Base-by-base conservation (phyloP, 2,888 invertebrate genomes). In the Allolobophora icterica region DNA sequence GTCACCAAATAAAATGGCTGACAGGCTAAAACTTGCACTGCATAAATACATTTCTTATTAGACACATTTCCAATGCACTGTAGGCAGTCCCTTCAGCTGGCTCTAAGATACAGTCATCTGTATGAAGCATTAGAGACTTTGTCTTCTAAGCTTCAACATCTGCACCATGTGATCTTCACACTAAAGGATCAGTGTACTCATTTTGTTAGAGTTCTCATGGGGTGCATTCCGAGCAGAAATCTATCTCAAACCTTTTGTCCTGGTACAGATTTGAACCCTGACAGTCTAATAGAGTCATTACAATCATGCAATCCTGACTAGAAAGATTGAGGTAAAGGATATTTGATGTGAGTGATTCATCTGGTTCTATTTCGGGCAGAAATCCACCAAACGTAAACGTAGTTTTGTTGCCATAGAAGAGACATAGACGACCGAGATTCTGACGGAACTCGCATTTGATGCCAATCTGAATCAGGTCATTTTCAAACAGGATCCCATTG, bases 401-500 rank as follows among this genome's bases (percentile, higher is more conserved):
- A 8, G 91, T 91, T 89, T 99, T 99, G 96, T 99, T 99, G 92
- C 99, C 99, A 96, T 99, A 99, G 95, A 99, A 99, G 92, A 99
- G 96, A 83, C 98, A 98, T 94, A 99, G 96, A 91, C 99, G 97
- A 34, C 99, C 99, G 94, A 99, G 96, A 96, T 99, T 99, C 95
- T 98, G 98, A 94, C 99, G 96, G 94, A 97, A 99, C 96, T 99
- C 99, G 94, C 99, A 98, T 96, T 99, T 99, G 3, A 99, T 98
- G 92, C 99, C 99, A 94, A 99, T 98, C 96, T 99, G 99, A 94
- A 99, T 92, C 30, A 95, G 96, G 95, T 99, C 99, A 96, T 99
- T 99, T 96, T 99, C 99, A 96, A 98, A 99, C 40, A 99, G 96
- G 40, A 99, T 98, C 91, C 99, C 99, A 96, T 99, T 99, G 95